phyloP scores from a whole-genome alignment of 2,888 invertebrate species.

The Rhingia campestris region DNA sequence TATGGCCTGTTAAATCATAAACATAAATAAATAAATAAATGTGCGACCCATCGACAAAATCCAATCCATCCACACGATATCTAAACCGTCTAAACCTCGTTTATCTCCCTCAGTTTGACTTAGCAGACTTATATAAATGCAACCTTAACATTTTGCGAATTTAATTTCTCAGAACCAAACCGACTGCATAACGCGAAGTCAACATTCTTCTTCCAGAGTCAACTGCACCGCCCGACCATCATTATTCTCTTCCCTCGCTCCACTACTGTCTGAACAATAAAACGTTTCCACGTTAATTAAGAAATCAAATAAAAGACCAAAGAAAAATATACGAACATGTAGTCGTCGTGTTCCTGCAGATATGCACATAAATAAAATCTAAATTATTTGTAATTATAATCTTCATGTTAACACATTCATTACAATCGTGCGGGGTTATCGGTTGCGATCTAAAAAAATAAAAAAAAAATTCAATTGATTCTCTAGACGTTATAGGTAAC shows the following conservation, averaged over 20 bases:
- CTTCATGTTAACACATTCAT: slow-evolving; percentile 64
- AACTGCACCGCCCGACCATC: too few species aligned
- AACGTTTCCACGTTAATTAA: slow-evolving; percentile 37
- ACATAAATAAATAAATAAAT: too few species aligned
- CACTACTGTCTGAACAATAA: neutral
- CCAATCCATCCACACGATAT: too few species aligned
- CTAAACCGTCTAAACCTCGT: too few species aligned
- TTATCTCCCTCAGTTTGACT: too few species aligned
- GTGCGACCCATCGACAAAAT: too few species aligned
- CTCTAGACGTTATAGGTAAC: too few species aligned
- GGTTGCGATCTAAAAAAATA: slow-evolving; percentile 24
- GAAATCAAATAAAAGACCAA: slow-evolving; percentile 38
- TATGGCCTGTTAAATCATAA: too few species aligned
- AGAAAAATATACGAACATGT: neutral
- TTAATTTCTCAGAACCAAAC: neutral
- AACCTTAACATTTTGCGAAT: too few species aligned
- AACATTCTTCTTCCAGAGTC: too few species aligned
- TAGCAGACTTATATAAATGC: too few species aligned
- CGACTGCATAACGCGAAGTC: neutral
- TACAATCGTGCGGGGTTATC: slow-evolving; percentile 58
- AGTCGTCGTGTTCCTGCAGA: slow-evolving; percentile 1
- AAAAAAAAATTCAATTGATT: slow-evolving; percentile 17
- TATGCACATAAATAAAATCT: slow-evolving; percentile 29
- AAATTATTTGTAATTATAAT: slow-evolving; percentile 55
- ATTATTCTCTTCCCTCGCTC: neutral